These are phyloP conservation scores for Exocentrus adspersus DNA, from an alignment of 2,888 invertebrate genomes.

Conservation along the genomic window DNA sequence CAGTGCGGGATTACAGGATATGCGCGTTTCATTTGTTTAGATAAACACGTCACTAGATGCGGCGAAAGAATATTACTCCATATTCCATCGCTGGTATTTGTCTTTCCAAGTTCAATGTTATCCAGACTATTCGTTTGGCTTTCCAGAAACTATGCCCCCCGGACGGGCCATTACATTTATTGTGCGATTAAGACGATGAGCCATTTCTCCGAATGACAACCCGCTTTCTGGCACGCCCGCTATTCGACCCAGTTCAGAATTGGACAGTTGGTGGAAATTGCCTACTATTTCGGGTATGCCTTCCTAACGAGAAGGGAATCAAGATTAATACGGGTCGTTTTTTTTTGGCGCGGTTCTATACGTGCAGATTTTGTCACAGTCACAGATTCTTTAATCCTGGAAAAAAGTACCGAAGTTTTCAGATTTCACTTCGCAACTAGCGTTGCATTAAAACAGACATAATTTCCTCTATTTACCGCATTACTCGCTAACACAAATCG, in stretches of 20 bases:
- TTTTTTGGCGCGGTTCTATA: too few relatives aligned
- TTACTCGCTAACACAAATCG: background rate
- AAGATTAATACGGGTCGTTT: background rate
- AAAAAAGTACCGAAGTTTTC: too few relatives aligned
- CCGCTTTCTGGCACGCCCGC: background rate
- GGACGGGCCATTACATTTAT: background rate
- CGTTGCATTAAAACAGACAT: too few relatives aligned
- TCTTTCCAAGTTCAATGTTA: background rate
- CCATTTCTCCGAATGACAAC: background rate
- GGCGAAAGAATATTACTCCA: too few relatives aligned
- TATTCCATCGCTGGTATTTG: too few relatives aligned
- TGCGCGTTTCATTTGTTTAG: too few relatives aligned
- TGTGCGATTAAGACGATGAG: background rate
- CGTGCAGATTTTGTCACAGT: too few relatives aligned
- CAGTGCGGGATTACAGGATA: too few relatives aligned
- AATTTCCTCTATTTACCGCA: background rate
- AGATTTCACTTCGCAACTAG: too few relatives aligned
- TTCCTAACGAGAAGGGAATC: background rate
- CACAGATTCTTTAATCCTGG: too few relatives aligned
- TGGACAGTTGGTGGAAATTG: background rate
- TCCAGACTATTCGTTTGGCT: background rate
- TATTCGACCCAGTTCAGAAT: slow-evolving; percentile 1
- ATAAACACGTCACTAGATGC: too few relatives aligned
- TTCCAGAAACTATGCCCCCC: background rate
- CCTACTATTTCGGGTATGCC: background rate